Evolutionary conservation across 2,888 invertebrate species (phyloP).

Genomic region (Synergus laeviventris): DNA sequence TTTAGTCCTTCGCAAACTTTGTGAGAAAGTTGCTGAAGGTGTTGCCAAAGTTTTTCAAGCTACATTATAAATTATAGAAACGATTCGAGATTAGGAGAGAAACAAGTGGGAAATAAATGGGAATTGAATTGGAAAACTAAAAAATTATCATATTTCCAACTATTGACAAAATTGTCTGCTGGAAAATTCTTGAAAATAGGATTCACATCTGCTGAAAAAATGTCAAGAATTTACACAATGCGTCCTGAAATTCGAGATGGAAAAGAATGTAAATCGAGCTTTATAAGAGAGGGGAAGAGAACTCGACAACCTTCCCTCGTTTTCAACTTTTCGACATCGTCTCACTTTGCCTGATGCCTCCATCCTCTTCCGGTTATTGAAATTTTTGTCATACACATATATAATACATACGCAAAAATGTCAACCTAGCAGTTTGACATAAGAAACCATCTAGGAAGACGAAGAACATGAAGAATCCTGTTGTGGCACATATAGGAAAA

Average conservation of each 20-base stretch:
- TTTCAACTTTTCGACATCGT: conserved; percentile 2
- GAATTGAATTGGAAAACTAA: conserved; percentile 5
- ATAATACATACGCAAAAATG: conserved; percentile 43
- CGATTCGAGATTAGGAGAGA: conserved; percentile 6
- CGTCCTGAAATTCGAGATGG: conserved; percentile 19
- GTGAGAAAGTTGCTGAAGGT: conserved; percentile 3
- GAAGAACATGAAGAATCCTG: conserved; percentile 26
- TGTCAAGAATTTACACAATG: conserved; percentile 13
- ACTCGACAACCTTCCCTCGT: conserved; percentile 8
- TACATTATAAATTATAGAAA: conserved; percentile 25
- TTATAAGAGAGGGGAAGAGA: conserved; percentile 3
- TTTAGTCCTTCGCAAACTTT: conserved; percentile 17
- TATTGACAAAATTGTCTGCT: not conserved
- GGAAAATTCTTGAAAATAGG: conserved; percentile 12
- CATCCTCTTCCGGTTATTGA: conserved; percentile 55
- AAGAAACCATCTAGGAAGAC: conserved; percentile 12
- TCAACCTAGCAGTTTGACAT: conserved; percentile 1
- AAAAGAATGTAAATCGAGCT: conserved; percentile 29
- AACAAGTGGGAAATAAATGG: conserved; percentile 9
- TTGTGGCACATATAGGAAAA: conserved; percentile 28
- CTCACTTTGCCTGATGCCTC: conserved; percentile 2
- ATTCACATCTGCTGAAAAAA: not conserved
- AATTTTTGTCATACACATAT: conserved; percentile 56
- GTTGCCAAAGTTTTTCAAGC: conserved; percentile 11
- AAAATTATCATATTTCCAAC: not conserved